Evolutionary conservation across 1,140 invertebrate genomes (phyloP).

Genomic region (Stratiolaelaps scimitus): DNA sequence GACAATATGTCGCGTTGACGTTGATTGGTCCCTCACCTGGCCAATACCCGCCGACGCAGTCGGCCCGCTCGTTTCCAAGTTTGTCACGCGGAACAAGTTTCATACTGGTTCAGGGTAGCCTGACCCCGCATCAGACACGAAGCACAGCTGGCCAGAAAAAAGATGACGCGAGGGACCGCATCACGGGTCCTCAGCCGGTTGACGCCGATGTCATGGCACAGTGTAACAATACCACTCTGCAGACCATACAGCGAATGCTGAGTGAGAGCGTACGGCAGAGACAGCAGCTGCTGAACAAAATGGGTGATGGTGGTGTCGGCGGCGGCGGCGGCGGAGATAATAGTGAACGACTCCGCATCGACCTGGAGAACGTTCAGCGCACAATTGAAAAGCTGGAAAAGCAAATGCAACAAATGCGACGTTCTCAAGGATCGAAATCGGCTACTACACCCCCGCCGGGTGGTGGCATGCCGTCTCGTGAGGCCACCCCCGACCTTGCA

Average conservation of each 20-base stretch:
- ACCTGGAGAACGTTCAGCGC: slow-evolving; percentile 22
- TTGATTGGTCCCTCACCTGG: slow-evolving; percentile 42
- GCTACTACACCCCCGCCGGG: slow-evolving; percentile 3
- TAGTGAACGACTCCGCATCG: not conserved
- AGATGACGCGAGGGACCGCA: slow-evolving; percentile 44
- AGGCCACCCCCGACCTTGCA: slow-evolving; percentile 7
- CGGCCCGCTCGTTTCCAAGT: slow-evolving; percentile 36
- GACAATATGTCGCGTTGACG: slow-evolving; percentile 45
- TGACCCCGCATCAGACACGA: slow-evolving; percentile 32
- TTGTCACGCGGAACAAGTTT: slow-evolving; percentile 36
- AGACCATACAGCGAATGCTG: slow-evolving; percentile 15
- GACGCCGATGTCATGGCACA: slow-evolving; percentile 48
- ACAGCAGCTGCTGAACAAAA: not conserved
- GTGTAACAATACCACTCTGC: slow-evolving; percentile 23
- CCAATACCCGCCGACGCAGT: slow-evolving; percentile 32
- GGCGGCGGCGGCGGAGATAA: not conserved
- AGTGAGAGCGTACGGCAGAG: slow-evolving; percentile 7
- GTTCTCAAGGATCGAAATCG: not conserved
- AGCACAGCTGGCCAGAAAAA: slow-evolving; percentile 31
- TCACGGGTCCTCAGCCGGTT: slow-evolving; percentile 75
- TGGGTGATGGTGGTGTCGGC: not conserved
- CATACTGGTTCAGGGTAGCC: slow-evolving; percentile 35
- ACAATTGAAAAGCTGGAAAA: slow-evolving; percentile 25
- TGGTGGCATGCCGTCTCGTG: not conserved
- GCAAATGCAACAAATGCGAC: slow-evolving; percentile 11